Evolutionary conservation across 2,797 vertebrate genomes (phyloP).

Genomic region (Chelon labrosus): DNA sequence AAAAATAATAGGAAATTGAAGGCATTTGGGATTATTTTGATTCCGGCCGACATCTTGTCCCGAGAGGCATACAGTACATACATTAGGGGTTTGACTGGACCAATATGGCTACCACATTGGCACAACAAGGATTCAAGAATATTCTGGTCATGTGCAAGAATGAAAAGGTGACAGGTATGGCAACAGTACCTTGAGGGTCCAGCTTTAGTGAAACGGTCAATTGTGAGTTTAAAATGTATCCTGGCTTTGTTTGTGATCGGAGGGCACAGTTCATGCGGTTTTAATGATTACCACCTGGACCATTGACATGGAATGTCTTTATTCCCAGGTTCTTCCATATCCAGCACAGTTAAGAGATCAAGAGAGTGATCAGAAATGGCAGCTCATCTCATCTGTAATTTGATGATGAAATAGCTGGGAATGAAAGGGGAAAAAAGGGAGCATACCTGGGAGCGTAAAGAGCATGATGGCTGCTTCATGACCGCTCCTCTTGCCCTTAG

Average conservation of each 20-base stretch:
- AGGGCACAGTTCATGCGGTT: conserved; percentile 41
- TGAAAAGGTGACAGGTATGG: conserved; percentile 1
- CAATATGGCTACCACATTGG: no score
- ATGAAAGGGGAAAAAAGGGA: conserved; percentile 59
- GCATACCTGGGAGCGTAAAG: conserved; percentile 76
- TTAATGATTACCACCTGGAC: conserved; percentile 55
- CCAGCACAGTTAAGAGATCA: conserved; percentile 73
- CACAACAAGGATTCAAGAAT: not conserved
- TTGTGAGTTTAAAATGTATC: conserved; percentile 26
- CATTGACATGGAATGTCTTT: conserved; percentile 52
- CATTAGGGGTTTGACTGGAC: no score
- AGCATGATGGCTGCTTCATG: conserved; percentile 75
- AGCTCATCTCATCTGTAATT: conserved; percentile 84
- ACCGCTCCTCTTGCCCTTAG: conserved; percentile 84
- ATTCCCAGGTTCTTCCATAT: conserved; percentile 28
- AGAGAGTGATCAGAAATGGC: conserved; percentile 68
- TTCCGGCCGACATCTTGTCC: no score
- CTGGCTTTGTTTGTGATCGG: conserved; percentile 54
- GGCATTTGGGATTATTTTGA: no score
- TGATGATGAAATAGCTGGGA: conserved; percentile 77
- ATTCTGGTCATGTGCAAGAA: not conserved
- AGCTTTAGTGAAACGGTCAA: not conserved
- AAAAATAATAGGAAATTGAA: no score
- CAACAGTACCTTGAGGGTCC: not conserved
- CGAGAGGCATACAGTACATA: no score